phyloP scores from a whole-genome alignment of 2,113 vertebrate species.

The Mesocricetus auratus region DNA sequence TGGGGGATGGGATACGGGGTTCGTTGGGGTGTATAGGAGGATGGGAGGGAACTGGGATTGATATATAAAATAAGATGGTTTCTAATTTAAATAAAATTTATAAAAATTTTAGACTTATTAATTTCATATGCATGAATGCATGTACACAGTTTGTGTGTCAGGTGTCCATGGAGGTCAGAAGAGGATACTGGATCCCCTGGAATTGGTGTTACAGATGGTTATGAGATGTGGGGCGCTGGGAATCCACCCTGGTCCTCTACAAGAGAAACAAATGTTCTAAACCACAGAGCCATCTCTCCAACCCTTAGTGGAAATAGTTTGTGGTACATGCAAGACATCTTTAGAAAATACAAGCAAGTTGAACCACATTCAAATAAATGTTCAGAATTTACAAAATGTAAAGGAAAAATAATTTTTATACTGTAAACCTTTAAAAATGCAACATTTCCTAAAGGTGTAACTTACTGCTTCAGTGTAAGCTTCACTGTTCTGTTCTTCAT shows the following conservation, averaged over 20 bases:
- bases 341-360: not conserved
- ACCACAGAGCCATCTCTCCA: not conserved
- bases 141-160: not conserved
- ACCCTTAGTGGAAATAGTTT: not conserved
- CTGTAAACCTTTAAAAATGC: not conserved
- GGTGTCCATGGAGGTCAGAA: not conserved
- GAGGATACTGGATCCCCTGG: not conserved
- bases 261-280: not conserved
- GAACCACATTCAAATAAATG: not conserved
- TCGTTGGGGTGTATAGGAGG: no score
- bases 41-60: no score
- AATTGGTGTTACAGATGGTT: not conserved
- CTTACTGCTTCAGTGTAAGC: constrained; percentile 98
- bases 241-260: not conserved
- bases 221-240: not conserved
- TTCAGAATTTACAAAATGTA: not conserved
- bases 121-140: not conserved
- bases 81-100: no score
- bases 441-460: not conserved
- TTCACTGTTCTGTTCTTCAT: constrained; percentile 97
- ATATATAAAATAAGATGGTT: no score
- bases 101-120: no score
- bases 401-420: not conserved
- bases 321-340: not conserved
- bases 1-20: no score